Evolutionary conservation across 1,140 invertebrate genomes (phyloP), one percentile per base, ranked within the genome.

Genomic region (Cryptotermes secundus): DNA sequence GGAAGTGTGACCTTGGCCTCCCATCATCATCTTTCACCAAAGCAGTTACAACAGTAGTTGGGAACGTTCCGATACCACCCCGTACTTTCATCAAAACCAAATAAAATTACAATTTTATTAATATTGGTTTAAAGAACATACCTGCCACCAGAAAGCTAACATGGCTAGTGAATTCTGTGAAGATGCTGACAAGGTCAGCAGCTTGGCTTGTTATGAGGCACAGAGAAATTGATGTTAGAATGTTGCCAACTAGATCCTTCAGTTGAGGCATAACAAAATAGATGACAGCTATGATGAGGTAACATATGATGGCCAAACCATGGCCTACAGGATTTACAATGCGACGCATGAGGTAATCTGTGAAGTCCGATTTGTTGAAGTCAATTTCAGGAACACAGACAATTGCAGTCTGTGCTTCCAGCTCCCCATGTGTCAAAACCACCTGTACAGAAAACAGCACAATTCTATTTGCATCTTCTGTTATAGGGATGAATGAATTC

Each of bases 261-360:
- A 97, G 90, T 65, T 96, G 96, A n/a, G 95, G 95, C 85, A 97
- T 89, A 31, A 96, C 93, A 88, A 96, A 96, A 87, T 96, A 96
- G 83, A 96, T 92, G n/a, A 96, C 92, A 10, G 95, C 94, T 22
- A 96, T 93, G 2, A 94, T 87, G n/a, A 96, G 87, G 85, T 95
- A 93, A 83, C 94, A 93, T 10, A 93, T 90, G 84, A 96, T 93
- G 3, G 94, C 91, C 49, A 96, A 91, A 0, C 92, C 92, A 88
- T 95, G 95, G 83, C 95, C 95, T 65, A 94, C 89, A 26, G 95
- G 95, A 90, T 96, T 95, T 0, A 96, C 88, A 49, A 96, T 92
- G 88, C 94, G 94, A 81, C 91, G 92, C 89, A 96, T 92, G 31
- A 96, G 86, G 88, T 95, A 95, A 87, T 93, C 92, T 0, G 93